A percentile compares a stretch with the other conserved stretches of the same genome.
Evolutionary conservation across 2,888 invertebrate genomes (phyloP).

Genomic region (Drosophila engyochracea): DNA sequence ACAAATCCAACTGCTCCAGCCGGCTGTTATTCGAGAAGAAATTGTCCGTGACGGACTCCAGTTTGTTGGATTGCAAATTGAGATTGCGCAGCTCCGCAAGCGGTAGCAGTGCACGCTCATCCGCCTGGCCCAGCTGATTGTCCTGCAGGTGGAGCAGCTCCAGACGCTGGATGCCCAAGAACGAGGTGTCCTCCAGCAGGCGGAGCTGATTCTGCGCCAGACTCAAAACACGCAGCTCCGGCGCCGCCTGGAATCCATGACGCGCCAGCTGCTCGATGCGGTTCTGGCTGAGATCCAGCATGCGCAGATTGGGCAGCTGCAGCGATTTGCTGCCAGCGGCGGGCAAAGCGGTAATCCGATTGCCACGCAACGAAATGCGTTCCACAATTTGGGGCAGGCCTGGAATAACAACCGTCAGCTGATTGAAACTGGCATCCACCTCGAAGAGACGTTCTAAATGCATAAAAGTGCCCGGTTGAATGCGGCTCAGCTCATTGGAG

Average conservation of each 20-base stretch:
- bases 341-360: conserved; percentile 90
- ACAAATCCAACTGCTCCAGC: conserved; percentile 90
- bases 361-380: conserved; percentile 90
- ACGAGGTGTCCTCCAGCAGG: conserved; percentile 89
- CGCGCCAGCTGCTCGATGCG: conserved; percentile 90
- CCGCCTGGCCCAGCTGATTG: conserved; percentile 90
- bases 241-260: conserved; percentile 88
- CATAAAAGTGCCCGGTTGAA: conserved; percentile 92
- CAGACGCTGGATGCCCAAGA: conserved; percentile 89
- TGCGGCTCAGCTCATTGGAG: conserved; percentile 89
- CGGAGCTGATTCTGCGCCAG: conserved; percentile 91
- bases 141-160: conserved; percentile 91
- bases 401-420: conserved; percentile 90
- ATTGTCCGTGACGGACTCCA: conserved; percentile 90
- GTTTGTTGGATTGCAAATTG: conserved; percentile 91
- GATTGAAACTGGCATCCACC: conserved; percentile 91
- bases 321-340: conserved; percentile 89
- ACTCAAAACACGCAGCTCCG: conserved; percentile 89
- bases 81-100: conserved; percentile 89
- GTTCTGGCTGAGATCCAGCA: conserved; percentile 91
- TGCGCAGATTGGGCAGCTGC: conserved; percentile 90
- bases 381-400: conserved; percentile 92
- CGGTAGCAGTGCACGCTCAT: conserved; percentile 88
- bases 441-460: conserved; percentile 91
- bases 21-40: conserved; percentile 89